Evolutionary conservation across 2,113 vertebrate species (phyloP), one percentile per base, ranked within the genome.

Genomic region (Urocolius indicus): DNA sequence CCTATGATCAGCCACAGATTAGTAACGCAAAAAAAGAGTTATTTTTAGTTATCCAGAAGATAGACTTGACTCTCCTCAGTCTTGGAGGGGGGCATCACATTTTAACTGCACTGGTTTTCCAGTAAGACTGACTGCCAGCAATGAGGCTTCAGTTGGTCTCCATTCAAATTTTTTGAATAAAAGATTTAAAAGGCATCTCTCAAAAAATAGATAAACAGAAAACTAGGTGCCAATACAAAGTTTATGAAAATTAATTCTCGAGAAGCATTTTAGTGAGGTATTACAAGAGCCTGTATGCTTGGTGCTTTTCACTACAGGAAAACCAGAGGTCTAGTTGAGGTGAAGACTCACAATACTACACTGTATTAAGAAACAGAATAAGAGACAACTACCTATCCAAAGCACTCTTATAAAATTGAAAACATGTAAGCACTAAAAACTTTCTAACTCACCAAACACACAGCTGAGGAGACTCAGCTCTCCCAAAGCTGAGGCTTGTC

Each of bases 91-190:
- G 16, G 41, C 41, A 57, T 6, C 30, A 13, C 4, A 1, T 61
- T 72, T 62, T 23, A 59, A 14, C 38, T 7, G 12, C 38, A 9
- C 66, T 38, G 30, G 7, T 27, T 84, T 59, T 66, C 43, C 23
- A 14, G 16, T 5, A 36, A 75, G 22, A 43, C 51, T 15, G 12
- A 75, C 9, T 3, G 24, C 16, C 45, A 49, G 21, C 63, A 69
- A 80, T 79, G 2, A 1, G 1, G 3, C 49, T 41, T 6, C 1
- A 0, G 34, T 0, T 10, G 20, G 12, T 58, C 13, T 20, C 66
- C 4, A 5, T 3, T 11, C n/a, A 7, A n/a, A 10, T 6, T 27
- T 22, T 3, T 32, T 6, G 13, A 77, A 36, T 11, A 38, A 34
- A 36, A 36, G 14, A 30, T 5, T 26, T 41, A 41, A 41, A 41